These are phyloP conservation scores for Vombatus ursinus DNA, from an alignment of 2,113 vertebrate species.

Conservation along the genomic window DNA sequence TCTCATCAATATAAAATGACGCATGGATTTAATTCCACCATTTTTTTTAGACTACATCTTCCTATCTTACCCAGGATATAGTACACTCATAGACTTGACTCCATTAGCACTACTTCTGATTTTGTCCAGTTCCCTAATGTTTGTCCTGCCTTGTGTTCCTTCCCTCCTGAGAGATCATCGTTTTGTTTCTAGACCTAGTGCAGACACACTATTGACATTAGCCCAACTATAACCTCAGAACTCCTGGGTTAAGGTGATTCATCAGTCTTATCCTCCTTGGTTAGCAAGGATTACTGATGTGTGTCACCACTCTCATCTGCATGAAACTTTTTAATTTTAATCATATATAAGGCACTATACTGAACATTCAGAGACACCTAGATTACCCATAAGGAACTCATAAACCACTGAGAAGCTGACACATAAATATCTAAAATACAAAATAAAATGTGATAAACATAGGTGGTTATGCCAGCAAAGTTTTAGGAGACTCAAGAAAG, in stretches of 20 bases:
- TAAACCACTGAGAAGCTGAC: background rate
- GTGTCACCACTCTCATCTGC: background rate
- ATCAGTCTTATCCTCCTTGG: background rate
- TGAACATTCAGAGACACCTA: background rate
- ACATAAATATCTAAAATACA: background rate
- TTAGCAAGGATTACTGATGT: background rate
- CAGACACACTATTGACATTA: background rate
- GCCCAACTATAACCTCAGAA: background rate
- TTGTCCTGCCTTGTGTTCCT: background rate
- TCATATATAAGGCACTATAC: background rate
- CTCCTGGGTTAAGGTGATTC: background rate
- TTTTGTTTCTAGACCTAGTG: background rate
- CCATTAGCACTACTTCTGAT: background rate
- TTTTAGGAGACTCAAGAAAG: background rate
- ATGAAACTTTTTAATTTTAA: background rate
- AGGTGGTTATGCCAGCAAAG: background rate
- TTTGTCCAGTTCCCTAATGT: background rate
- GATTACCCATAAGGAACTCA: background rate
- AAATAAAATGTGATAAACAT: background rate
- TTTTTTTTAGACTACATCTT: background rate
- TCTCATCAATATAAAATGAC: background rate
- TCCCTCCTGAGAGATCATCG: background rate
- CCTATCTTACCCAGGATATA: background rate
- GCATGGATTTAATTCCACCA: background rate
- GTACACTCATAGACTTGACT: background rate